Conservation (phyloP, 2,888 invertebrate species). For the Cantharis rufa region DNA sequence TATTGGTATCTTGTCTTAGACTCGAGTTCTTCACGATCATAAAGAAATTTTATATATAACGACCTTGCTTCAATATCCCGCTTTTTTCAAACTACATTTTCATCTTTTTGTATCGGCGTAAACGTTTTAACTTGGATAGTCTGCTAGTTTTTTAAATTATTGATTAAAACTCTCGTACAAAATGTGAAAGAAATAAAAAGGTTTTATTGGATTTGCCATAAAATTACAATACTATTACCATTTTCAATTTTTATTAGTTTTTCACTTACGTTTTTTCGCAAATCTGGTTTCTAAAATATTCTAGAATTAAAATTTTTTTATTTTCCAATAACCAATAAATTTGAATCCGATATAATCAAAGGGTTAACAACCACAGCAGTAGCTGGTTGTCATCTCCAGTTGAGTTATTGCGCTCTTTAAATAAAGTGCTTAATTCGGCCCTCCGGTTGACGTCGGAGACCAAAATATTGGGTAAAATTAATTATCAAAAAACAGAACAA, state of each 20-base stretch:
- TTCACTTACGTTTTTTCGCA: background rate
- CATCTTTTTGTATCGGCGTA: background rate
- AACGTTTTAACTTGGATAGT: background rate
- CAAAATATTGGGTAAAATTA: too few relatives aligned
- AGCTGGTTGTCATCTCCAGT: too few relatives aligned
- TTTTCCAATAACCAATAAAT: too few relatives aligned
- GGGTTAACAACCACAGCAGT: too few relatives aligned
- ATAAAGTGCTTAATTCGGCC: too few relatives aligned
- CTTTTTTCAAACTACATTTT: constrained; percentile 5
- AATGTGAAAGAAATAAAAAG: background rate
- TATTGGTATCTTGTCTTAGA: background rate
- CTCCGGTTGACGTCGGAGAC: too few relatives aligned
- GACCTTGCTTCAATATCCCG: constrained; percentile 11
- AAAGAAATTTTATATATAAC: background rate
- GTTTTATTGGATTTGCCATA: background rate
- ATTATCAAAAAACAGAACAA: too few relatives aligned
- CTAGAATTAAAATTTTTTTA: background rate
- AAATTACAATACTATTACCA: background rate
- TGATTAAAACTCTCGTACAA: background rate
- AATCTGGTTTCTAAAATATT: background rate
- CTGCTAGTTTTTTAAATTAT: background rate
- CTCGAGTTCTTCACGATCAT: background rate
- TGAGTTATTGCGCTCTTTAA: too few relatives aligned
- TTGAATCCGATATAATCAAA: too few relatives aligned
- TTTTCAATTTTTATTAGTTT: background rate